A percentile compares a stretch with the other conserved stretches of the same genome.
Conservation (phyloP, 1,140 invertebrate genomes). For the Acyrthosiphon pisum region DNA sequence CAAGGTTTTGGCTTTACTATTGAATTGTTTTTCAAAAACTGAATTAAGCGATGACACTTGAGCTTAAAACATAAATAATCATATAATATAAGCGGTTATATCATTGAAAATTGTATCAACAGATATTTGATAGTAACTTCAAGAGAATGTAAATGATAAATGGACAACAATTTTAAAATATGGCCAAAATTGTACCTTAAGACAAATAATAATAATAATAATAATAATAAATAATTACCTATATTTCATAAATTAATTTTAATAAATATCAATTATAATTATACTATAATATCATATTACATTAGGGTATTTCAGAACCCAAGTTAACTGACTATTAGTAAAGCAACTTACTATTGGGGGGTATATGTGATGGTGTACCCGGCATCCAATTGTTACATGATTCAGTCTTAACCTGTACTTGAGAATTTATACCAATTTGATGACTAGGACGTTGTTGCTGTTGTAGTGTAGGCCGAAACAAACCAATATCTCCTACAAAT, state of each 20-base stretch:
- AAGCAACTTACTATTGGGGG: conserved; percentile 54
- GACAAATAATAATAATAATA: not conserved
- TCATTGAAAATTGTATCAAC: no score
- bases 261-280: not conserved
- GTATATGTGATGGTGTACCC: conserved; percentile 43
- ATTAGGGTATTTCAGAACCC: not conserved
- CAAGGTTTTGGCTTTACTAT: not conserved
- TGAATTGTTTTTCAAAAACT: not conserved
- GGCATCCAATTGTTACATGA: conserved; percentile 53
- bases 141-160: not conserved
- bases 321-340: conserved; percentile 42
- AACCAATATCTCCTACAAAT: conserved; percentile 56
- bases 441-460: conserved; percentile 49
- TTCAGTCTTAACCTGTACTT: conserved; percentile 54
- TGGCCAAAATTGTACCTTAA: not conserved
- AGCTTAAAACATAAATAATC: not conserved
- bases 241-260: not conserved
- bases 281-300: not conserved
- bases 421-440: conserved; percentile 54
- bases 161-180: not conserved
- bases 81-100: not conserved
- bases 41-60: not conserved
- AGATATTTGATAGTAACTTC: not conserved
- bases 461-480: conserved; percentile 46
- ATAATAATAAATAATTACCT: not conserved